A percentile compares a stretch with the other conserved stretches of the same genome.
These are phyloP conservation scores for Ceratoteleas bidentatus DNA, from an alignment of 1,140 invertebrate genomes.

Conservation along the genomic window DNA sequence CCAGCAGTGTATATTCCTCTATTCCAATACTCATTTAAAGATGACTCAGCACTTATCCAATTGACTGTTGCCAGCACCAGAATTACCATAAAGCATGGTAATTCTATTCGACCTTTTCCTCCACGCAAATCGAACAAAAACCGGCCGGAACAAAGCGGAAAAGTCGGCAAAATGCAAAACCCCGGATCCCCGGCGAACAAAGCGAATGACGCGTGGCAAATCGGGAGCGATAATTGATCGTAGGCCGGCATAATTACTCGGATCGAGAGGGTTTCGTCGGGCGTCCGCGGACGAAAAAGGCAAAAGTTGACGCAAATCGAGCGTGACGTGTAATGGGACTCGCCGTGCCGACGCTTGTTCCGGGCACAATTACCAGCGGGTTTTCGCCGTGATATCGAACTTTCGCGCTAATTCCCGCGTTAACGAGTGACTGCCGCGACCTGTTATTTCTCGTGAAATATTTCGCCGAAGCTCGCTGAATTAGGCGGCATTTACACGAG, in stretches of 20 bases:
- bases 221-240: conserved; percentile 8
- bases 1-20: too few relatives aligned
- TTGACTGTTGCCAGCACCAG: too few relatives aligned
- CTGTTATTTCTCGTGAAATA: conserved; percentile 67
- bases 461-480: conserved; percentile 61
- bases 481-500: conserved; percentile 66
- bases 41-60: too few relatives aligned
- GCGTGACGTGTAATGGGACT: conserved; percentile 40
- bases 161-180: too few relatives aligned
- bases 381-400: conserved; percentile 52
- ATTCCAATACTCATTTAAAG: too few relatives aligned
- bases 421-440: conserved; percentile 62
- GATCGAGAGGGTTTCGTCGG: conserved; percentile 14
- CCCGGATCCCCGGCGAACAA: too few relatives aligned
- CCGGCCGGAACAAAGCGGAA: too few relatives aligned
- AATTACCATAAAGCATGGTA: too few relatives aligned
- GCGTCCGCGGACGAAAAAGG: conserved; percentile 6
- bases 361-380: conserved; percentile 51
- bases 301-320: conserved; percentile 39
- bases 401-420: conserved; percentile 63
- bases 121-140: too few relatives aligned
- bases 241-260: conserved; percentile 9
- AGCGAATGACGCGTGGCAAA: background rate
- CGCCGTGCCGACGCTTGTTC: conserved; percentile 50
- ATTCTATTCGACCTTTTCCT: too few relatives aligned